phyloP scores from a whole-genome alignment of 2,113 vertebrate genomes.

The Microcebus ravelobensis region DNA sequence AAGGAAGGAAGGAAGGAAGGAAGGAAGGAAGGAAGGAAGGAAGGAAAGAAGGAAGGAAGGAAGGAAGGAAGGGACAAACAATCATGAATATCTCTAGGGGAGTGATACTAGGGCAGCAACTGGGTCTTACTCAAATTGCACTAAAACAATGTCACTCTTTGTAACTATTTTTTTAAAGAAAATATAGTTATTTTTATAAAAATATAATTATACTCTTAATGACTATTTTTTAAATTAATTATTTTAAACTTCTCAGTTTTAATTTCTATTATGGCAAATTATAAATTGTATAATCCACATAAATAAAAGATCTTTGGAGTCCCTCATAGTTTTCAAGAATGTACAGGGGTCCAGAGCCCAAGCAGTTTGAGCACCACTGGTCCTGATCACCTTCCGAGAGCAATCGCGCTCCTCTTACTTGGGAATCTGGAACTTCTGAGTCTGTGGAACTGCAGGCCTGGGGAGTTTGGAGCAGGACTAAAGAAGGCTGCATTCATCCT shows the following conservation, averaged over 20 bases:
- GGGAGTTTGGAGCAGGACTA: fast-evolving
- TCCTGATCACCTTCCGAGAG: not conserved
- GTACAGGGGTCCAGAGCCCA: not conserved
- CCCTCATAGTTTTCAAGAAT: not conserved
- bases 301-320: not conserved
- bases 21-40: too few relatives aligned
- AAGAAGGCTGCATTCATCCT: not conserved
- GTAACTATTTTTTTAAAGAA: not conserved
- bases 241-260: not conserved
- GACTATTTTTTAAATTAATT: not conserved
- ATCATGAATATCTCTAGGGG: too few relatives aligned
- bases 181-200: not conserved
- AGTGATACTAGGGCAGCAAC: too few relatives aligned
- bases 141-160: not conserved
- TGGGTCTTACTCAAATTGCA: too few relatives aligned
- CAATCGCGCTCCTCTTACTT: not conserved
- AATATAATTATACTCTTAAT: not conserved
- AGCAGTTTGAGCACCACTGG: not conserved
- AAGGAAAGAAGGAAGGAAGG: too few relatives aligned
- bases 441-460: too few relatives aligned
- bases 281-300: not conserved
- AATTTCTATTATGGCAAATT: not conserved
- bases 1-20: too few relatives aligned
- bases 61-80: too few relatives aligned
- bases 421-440: too few relatives aligned